Conservation (phyloP, 2,797 vertebrate genomes). For the Urosaurus nigricauda region DNA sequence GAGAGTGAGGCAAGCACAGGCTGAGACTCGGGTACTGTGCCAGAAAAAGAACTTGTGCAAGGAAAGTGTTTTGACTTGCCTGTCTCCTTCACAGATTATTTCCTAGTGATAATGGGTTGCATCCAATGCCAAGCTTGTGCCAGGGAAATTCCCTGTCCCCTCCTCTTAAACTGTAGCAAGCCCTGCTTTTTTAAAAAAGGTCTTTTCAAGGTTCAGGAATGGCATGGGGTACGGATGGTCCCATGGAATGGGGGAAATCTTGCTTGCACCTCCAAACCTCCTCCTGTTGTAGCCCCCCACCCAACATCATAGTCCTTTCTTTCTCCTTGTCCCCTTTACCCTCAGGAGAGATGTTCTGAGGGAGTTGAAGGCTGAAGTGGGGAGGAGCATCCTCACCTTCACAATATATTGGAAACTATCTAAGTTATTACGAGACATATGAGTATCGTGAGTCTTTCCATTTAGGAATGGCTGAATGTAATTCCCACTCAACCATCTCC, state of each 20-base stretch:
- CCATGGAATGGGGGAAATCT: not conserved
- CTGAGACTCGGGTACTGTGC: not conserved
- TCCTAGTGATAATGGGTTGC: not conserved
- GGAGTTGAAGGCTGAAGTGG: not conserved
- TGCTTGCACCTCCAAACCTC: not conserved
- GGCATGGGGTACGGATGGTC: not conserved
- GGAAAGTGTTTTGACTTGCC: not conserved
- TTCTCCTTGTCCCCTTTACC: not conserved
- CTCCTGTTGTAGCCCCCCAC: not conserved
- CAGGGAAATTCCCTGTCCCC: not conserved
- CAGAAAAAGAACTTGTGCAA: not conserved
- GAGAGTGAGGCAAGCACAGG: not conserved
- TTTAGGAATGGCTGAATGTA: no score
- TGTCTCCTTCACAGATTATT: not conserved
- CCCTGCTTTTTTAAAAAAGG: not conserved
- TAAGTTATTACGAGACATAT: not conserved
- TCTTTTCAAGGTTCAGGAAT: not conserved
- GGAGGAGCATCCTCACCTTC: no score
- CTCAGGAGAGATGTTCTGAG: not conserved
- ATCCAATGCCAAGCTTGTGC: not conserved
- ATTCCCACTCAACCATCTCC: no score
- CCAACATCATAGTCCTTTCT: not conserved
- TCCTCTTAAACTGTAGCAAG: not conserved
- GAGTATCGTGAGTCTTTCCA: not conserved
- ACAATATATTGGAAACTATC: not conserved